A percentile compares a stretch with the other conserved stretches of the same genome.
Evolutionary conservation across 1,140 invertebrate species (phyloP).

Genomic region (Drosophila triauraria): DNA sequence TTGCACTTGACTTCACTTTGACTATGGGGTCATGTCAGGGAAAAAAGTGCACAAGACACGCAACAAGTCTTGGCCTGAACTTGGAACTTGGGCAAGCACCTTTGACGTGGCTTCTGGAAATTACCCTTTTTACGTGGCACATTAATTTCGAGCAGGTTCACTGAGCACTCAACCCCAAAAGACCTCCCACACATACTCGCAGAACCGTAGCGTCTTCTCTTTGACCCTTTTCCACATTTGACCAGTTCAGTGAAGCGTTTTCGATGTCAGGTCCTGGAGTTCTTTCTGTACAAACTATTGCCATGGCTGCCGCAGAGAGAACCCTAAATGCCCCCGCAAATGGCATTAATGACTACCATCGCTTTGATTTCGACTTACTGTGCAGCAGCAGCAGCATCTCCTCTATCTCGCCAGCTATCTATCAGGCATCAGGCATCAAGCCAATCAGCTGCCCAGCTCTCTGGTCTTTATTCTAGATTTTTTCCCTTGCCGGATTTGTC

Average conservation of each 20-base stretch:
- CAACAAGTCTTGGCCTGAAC: conserved; percentile 63
- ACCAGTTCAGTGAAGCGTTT: conserved; percentile 74
- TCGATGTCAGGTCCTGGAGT: conserved; percentile 51
- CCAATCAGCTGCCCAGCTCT: conserved; percentile 2
- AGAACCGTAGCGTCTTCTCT: conserved; percentile 23
- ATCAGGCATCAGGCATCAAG: conserved; percentile 3
- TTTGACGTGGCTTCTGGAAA: conserved; percentile 62
- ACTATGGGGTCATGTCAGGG: conserved; percentile 32
- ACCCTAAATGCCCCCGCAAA: conserved; percentile 64
- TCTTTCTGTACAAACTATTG: conserved; percentile 23
- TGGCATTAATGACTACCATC: conserved; percentile 70
- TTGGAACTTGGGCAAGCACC: conserved; percentile 48
- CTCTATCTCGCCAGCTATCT: conserved; percentile 4
- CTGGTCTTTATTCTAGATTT: conserved; percentile 25
- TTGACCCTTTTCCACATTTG: conserved; percentile 68
- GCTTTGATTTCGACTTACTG: conserved; percentile 41
- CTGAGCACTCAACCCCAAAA: conserved; percentile 40
- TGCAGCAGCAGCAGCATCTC: not conserved
- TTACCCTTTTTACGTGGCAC: conserved; percentile 79
- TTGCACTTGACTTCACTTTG: conserved; percentile 78
- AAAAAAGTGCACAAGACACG: conserved; percentile 28
- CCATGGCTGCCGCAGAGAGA: conserved; percentile 13
- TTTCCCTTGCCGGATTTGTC: conserved; percentile 25
- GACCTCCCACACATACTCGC: conserved; percentile 2
- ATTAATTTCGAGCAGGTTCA: conserved; percentile 76